Base-by-base conservation (phyloP, 2,888 invertebrate species). In the Pammene aurita region DNA sequence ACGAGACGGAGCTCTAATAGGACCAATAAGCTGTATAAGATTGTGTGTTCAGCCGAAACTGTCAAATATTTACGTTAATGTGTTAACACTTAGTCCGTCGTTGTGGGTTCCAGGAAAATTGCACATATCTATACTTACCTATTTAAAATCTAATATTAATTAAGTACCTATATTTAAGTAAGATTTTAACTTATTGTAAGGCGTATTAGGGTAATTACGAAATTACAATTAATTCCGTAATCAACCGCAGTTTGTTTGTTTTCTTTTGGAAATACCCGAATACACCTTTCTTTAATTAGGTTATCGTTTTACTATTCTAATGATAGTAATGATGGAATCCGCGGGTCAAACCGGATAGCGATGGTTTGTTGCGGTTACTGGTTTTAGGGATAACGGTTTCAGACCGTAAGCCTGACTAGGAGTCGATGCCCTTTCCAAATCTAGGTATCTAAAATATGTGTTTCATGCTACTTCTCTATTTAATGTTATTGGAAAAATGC, bases 321-420 rank as follows among this genome's bases (percentile, higher is more conserved):
- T 81, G 78, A 80, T 75, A 74, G 74, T 82, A 82, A 82, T 81
- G 78, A 80, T 75, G 75, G 74, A 73, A 75, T 67, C 71, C 68
- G 66, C 70, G 38, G 71, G 66, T 65, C 67, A 67, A 58, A 76
- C 74, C 70, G 66, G 74, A 74, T 76, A 63, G 55, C 52, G 65
- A 63, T 72, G 72, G 67, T 67, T 68, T 72, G 55, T 74, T 71
- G 69, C 67, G 60, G 58, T 66, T 58, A 70, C 52, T 58, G 57
- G 71, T 66, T 74, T 70, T 58, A 58, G 44, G 7, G 67, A 58
- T 73, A 76, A 73, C 73, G 71, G 74, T 73, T 67, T n/a, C n/a
- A 71, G 61, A 48, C 48, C 69, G 72, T 63, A 72, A 67, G 66
- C 26, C 34, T 50, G 44, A 73, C 72, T 72, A 71, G 70, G 62